Evolutionary conservation across 1,140 invertebrate species (phyloP).

Genomic region (Diabrotica undecimpunctata): DNA sequence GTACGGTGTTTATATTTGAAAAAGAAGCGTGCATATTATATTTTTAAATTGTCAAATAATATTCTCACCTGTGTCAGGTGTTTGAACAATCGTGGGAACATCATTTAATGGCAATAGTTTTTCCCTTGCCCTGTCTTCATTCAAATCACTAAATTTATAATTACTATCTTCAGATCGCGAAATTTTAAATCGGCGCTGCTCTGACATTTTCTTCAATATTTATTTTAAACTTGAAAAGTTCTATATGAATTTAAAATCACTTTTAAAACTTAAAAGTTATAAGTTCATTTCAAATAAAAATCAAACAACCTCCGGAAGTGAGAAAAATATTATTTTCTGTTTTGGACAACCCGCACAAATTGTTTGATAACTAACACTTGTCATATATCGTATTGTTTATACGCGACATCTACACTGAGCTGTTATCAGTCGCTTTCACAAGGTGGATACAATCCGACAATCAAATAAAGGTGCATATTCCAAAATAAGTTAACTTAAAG

Average conservation of each 20-base stretch:
- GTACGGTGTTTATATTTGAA: too few species aligned
- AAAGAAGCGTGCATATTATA: too few species aligned
- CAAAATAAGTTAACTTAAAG: too few species aligned
- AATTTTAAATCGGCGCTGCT: constrained; percentile 4
- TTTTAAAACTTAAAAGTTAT: too few species aligned
- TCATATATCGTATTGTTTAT: neutral
- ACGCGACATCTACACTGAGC: neutral
- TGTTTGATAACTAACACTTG: neutral
- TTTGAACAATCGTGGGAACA: neutral
- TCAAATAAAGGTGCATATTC: too few species aligned
- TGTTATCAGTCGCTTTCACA: neutral
- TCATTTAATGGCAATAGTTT: constrained; percentile 4
- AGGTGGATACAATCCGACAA: too few species aligned
- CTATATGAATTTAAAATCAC: neutral
- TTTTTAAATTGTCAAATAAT: neutral
- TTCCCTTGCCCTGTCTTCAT: neutral
- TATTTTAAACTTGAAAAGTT: neutral
- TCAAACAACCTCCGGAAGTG: too few species aligned
- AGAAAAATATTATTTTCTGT: neutral
- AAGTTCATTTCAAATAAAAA: too few species aligned
- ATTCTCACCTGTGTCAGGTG: neutral
- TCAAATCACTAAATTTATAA: constrained; percentile 5
- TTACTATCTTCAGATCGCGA: constrained; percentile 5
- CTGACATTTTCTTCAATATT: neutral
- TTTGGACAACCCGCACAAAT: neutral